Evolutionary conservation across 2,888 invertebrate species (phyloP), one percentile per base, ranked within the genome.

Genomic region (Ichneumoninae sp.): DNA sequence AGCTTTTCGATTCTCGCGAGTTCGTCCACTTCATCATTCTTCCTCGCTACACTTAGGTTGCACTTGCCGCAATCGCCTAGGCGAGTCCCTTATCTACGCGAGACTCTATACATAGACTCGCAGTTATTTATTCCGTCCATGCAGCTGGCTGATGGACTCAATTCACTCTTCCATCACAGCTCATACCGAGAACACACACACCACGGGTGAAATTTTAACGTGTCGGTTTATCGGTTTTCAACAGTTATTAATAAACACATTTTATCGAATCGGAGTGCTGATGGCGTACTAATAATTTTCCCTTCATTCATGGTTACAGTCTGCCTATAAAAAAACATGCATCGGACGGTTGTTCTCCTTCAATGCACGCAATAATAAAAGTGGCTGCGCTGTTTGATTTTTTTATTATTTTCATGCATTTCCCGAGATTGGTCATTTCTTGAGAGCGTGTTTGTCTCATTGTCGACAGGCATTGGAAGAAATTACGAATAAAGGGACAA

Each of bases 1-100:
- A 74, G 76, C 40, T 52, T 40, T 52, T 76, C 66, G 65, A 40
- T 76, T 76, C 65, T 75, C 65, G 30, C 54, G 26, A 57, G 22
- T 33, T 54, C 66, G 30, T 66, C 76, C 66, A 52, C 52, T 52
- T 66, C 50, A 36, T 76, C 76, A 33, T 52, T 54, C 36, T 33
- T 36, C 19, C 2, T 63, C 63, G 63, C 36, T 63, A 33, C 65
- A 33, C 65, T 54, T 40, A 26, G 22, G 52, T 65, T 66, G 66
- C 66, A 75, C 50, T 75, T 66, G 65, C 52, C 66, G 30, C 50
- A 40, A 40, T 65, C 22, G 40, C 33, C 40, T 60, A 10, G 13
- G 10, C 30, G 60, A 60, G 60, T 26, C 13, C 60, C 60, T 60
- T 60, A 60, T 60, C 60, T 60, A 60, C 4, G 16, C 30, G 60